Base-by-base conservation (phyloP, 1,140 invertebrate genomes). In the Acromyrmex echinatior region DNA sequence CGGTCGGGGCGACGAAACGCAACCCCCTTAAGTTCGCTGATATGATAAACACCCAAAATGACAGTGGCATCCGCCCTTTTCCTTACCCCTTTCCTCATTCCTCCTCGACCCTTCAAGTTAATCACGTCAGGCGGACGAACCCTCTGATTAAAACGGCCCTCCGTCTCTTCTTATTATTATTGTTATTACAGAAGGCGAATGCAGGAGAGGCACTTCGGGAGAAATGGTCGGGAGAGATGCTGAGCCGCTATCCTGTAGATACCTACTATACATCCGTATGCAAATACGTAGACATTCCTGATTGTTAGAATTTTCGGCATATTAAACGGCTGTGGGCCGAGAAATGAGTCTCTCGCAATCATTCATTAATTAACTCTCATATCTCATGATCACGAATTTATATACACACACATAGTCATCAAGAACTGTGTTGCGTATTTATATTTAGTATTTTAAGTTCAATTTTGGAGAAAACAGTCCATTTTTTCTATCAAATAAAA, bases 1-100 rank as follows among this genome's bases (percentile, higher is more conserved):
- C 10, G 2, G 3, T 70, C n/a, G 56, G 63, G 68, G 68, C 68
- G 81, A 86, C 78, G 88, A 90, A 90, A 87, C 28, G 65, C 87
- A 86, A 74, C 87, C 78, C 86, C 74, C 39, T 10, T 73, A 39
- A 18, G 58, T 51, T 76, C 73, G 39, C 63, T 92, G 92, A 92
- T 92, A 92, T 88, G 92, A 92, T 92, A 92, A 92, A 92, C 91
- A 92, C 91, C 91, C 87, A 80, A 92, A 92, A 92, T 92, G 92
- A 92, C 92, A 92, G 88, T 73, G 49, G 45, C 58, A 78, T 80
- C 76, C 77, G 65, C 65, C 73, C 74, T 56, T 56, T 45, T 18
- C 86, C 70, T 77, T 28, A 45, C 63, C 76, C 25, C 58, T 63
- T 51, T 39, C 68, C 49, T 60, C 49, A 25, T 3, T 86, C 80